A percentile compares a stretch with the other conserved stretches of the same genome.
These are phyloP conservation scores for Vesta saturnalis DNA, from an alignment of 2,888 invertebrate species.

Conservation along the genomic window DNA sequence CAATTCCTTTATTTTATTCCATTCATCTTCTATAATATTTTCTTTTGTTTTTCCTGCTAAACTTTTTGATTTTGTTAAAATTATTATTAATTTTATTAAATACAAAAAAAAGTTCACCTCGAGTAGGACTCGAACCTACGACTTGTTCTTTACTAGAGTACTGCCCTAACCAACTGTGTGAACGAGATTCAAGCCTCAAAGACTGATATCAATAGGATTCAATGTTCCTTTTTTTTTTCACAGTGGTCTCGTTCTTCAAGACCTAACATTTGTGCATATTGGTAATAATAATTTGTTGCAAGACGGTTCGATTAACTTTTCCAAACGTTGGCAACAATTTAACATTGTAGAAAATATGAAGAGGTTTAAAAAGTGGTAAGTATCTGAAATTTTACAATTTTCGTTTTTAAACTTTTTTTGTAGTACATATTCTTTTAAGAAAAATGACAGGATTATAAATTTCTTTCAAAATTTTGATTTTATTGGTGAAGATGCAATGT, in stretches of 20 bases:
- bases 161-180: too few species aligned
- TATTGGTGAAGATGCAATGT: slow-evolving; percentile 96
- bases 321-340: slow-evolving; percentile 98
- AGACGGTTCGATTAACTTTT: slow-evolving; percentile 92
- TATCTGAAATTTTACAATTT: slow-evolving; percentile 3
- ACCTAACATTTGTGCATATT: slow-evolving; percentile 98
- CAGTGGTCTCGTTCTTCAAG: slow-evolving; percentile 97
- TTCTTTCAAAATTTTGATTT: slow-evolving; percentile 98
- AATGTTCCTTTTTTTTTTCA: slow-evolving; percentile 50
- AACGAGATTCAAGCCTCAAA: too few species aligned
- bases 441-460: slow-evolving; percentile 91
- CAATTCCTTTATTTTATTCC: too few species aligned
- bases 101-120: too few species aligned
- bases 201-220: too few species aligned
- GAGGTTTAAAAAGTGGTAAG: slow-evolving; percentile 95
- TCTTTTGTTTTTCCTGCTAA: too few species aligned
- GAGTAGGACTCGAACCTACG: too few species aligned
- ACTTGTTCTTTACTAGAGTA: too few species aligned
- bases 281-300: slow-evolving; percentile 92
- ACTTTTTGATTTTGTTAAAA: too few species aligned
- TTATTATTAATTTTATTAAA: too few species aligned
- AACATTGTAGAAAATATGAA: slow-evolving; percentile 98
- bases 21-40: too few species aligned
- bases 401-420: too few species aligned
- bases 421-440: slow-evolving; percentile 93